Evolutionary conservation across 1,140 invertebrate species (phyloP).

Genomic region (Campoletis sonorensis): DNA sequence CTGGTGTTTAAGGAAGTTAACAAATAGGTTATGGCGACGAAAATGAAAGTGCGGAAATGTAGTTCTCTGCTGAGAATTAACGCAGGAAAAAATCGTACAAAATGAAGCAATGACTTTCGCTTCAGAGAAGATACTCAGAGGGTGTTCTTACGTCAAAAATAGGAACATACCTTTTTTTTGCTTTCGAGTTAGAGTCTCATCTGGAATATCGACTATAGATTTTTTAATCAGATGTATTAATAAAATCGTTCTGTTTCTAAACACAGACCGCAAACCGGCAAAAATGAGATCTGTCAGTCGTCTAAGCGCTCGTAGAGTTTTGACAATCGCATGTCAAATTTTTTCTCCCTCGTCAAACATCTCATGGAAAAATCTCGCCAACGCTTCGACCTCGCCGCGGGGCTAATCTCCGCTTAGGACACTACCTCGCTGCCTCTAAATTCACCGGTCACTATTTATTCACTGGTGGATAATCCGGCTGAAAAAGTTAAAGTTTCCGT

Average conservation of each 20-base stretch:
- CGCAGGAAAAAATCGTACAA: neutral
- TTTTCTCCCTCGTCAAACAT: constrained; percentile 31
- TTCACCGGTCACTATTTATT: constrained; percentile 56
- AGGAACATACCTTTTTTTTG: too few species aligned
- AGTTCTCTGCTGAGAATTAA: neutral
- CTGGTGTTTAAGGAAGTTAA: constrained; percentile 1
- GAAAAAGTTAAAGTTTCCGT: constrained; percentile 61
- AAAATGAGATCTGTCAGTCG: neutral
- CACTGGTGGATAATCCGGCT: constrained; percentile 61
- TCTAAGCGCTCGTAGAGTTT: neutral
- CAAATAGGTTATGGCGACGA: neutral
- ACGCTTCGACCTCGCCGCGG: neutral
- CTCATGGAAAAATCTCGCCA: constrained; percentile 25
- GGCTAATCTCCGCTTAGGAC: constrained; percentile 37
- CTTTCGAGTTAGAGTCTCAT: too few species aligned
- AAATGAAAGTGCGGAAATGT: neutral
- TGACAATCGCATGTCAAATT: neutral
- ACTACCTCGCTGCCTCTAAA: constrained; percentile 23
- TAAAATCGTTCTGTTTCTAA: neutral
- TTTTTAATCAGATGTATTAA: neutral
- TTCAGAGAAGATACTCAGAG: neutral
- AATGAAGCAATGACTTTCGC: neutral
- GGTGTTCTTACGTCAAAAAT: neutral
- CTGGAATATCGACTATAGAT: neutral
- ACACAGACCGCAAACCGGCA: neutral